Percentiles rank a stretch among this genome's conserved stretches.
phyloP scores from a whole-genome alignment of 1,140 invertebrate genomes.

The Adelges cooleyi region DNA sequence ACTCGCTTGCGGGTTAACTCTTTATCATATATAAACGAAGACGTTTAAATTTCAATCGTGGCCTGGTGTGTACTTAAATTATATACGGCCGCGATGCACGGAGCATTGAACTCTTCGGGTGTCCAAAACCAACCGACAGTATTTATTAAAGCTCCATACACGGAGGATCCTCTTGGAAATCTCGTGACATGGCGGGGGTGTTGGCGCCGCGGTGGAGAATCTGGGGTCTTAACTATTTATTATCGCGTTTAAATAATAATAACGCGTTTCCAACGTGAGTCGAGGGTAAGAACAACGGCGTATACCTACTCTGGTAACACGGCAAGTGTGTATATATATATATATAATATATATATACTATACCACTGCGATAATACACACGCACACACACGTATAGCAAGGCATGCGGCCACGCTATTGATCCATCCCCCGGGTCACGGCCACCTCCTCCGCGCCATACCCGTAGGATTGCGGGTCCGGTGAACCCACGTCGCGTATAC shows the following conservation, averaged over 20 bases:
- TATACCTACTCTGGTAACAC: background rate
- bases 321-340: background rate
- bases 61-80: too few relatives aligned
- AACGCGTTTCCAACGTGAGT: background rate
- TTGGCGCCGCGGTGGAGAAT: too few relatives aligned
- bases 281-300: background rate
- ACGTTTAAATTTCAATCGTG: too few relatives aligned
- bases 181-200: too few relatives aligned
- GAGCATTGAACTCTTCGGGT: too few relatives aligned
- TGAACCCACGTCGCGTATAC: background rate
- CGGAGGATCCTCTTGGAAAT: too few relatives aligned
- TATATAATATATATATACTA: too few relatives aligned
- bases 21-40: too few relatives aligned
- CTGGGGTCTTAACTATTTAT: slow-evolving; percentile 10
- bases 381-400: background rate
- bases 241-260: slow-evolving; percentile 20
- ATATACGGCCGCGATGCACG: too few relatives aligned
- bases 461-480: background rate
- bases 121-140: too few relatives aligned
- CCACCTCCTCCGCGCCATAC: background rate
- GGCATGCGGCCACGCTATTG: slow-evolving; percentile 25
- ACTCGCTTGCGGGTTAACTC: too few relatives aligned
- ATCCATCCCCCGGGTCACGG: slow-evolving; percentile 27
- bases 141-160: too few relatives aligned
- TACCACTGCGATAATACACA: background rate